Percentiles rank a stretch among this genome's conserved stretches.
These are phyloP conservation scores for Leucophenga maculata DNA, from an alignment of 2,888 invertebrate species.

Conservation along the genomic window DNA sequence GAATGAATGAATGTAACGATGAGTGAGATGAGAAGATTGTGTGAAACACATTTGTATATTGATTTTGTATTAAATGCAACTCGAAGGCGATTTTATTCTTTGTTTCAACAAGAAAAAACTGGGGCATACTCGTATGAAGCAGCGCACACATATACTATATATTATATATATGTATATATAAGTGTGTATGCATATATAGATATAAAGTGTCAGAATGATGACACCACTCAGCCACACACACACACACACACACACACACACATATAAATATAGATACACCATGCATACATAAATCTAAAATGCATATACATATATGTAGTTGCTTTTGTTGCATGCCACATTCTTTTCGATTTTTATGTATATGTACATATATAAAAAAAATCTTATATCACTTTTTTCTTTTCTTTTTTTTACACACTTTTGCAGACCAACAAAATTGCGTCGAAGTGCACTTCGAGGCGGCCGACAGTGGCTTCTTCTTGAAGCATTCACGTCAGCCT, in stretches of 20 bases:
- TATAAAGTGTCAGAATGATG: constrained; percentile 2
- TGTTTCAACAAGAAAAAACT: constrained; percentile 8
- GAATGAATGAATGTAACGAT: not conserved
- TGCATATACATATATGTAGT: not conserved
- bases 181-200: not conserved
- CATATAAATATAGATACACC: not conserved
- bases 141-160: not conserved
- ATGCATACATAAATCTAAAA: not conserved
- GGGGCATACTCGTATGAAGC: constrained; percentile 13
- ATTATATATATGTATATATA: constrained; percentile 3
- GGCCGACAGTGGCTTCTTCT: constrained; percentile 91
- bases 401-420: constrained; percentile 24
- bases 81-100: constrained; percentile 14
- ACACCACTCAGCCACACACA: not conserved
- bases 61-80: constrained; percentile 24
- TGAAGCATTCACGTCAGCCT: constrained; percentile 86
- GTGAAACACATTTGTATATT: constrained; percentile 18
- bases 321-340: not conserved
- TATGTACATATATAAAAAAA: not conserved
- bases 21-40: constrained; percentile 9
- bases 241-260: not conserved
- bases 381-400: not conserved
- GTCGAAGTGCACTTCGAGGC: constrained; percentile 94
- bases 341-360: not conserved
- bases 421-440: constrained; percentile 80